Base-by-base conservation (phyloP, 2,113 vertebrate genomes). In the Falcunculus frontatus region DNA sequence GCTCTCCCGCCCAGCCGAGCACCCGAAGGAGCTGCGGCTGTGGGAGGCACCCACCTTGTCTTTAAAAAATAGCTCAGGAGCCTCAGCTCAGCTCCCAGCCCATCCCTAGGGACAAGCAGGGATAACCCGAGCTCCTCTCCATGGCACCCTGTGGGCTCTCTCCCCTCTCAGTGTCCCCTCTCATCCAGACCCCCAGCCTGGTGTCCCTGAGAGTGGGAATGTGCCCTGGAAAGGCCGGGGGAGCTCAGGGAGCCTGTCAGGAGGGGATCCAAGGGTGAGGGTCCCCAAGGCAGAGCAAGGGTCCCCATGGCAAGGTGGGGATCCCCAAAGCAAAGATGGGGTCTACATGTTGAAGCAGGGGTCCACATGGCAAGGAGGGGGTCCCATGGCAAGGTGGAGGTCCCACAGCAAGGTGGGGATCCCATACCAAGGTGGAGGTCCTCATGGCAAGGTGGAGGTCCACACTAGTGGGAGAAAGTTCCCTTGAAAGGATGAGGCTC, bases 101-200 rank as follows among this genome's bases (percentile, higher is more conserved):
- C 37, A 14, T 11, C 46, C 46, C 13, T 0, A 3, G 39, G n/a
- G 33, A 35, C 1, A 0, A 4, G 33, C 3, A 13, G 49, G 44
- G 33, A 29, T 10, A 69, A 12, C 8, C 44, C 3, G 12, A 76
- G 33, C 39, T 32, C 21, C 41, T 42, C 11, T 27, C 22, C 26
- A 3, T 0, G 11, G 29, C 75, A 41, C 10, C 7, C 0, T 0
- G 19, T 0, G 0, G 19, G 16, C 11, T 70, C 42, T 9, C 2
- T 27, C 19, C n/a, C 21, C 6, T 70, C 30, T 10, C 2, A 1
- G 7, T 11, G 32, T 7, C 27, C 33, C 26, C 4, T 1, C 25
- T 33, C 59, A 9, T 7, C 11, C 3, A 4, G 46, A 30, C 10
- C 5, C 37, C 16, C 65, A 17, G 52, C 30, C 12, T 68, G 41